A percentile compares a stretch with the other conserved stretches of the same genome.
These are phyloP conservation scores for Crenichthys baileyi DNA, from an alignment of 2,797 vertebrate genomes.

Conservation along the genomic window DNA sequence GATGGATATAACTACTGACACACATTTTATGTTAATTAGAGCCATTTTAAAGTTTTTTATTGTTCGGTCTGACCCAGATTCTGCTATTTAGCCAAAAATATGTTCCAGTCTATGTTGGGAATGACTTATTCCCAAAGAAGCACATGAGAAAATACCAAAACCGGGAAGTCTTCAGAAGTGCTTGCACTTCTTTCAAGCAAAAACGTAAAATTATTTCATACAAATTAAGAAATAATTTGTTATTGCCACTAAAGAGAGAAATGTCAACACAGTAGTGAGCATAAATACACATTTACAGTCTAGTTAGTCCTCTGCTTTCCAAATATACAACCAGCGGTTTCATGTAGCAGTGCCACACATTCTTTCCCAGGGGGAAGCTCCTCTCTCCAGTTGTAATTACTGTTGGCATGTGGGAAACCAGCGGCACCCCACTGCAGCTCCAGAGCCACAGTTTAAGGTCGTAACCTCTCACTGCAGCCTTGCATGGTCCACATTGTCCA, in stretches of 20 bases:
- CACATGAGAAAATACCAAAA: not conserved
- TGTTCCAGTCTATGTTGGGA: too few species aligned
- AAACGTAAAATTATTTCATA: too few species aligned
- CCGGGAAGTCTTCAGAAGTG: too few species aligned
- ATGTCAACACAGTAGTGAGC: conserved; percentile 9
- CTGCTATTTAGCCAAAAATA: not conserved
- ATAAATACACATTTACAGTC: conserved; percentile 35
- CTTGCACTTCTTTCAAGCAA: too few species aligned
- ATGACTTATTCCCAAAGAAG: not conserved
- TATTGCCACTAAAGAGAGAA: not conserved
- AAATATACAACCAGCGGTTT: conserved; percentile 46
- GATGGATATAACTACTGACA: not conserved
- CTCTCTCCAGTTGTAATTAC: conserved; percentile 56
- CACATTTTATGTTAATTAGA: conserved; percentile 2
- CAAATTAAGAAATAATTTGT: not conserved
- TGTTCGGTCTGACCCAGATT: not conserved
- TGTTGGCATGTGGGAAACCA: conserved; percentile 57
- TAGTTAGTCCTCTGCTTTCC: conserved; percentile 23
- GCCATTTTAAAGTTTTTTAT: not conserved
- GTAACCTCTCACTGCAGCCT: conserved; percentile 30
- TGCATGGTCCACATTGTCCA: conserved; percentile 54
- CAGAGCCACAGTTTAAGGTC: conserved; percentile 45
- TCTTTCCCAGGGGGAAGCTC: conserved; percentile 40
- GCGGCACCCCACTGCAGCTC: conserved; percentile 43
- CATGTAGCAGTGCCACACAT: conserved; percentile 27